Evolutionary conservation across 2,113 vertebrate species (phyloP), one percentile per base, ranked within the genome.

Genomic region (Cephalopterus ornatus): DNA sequence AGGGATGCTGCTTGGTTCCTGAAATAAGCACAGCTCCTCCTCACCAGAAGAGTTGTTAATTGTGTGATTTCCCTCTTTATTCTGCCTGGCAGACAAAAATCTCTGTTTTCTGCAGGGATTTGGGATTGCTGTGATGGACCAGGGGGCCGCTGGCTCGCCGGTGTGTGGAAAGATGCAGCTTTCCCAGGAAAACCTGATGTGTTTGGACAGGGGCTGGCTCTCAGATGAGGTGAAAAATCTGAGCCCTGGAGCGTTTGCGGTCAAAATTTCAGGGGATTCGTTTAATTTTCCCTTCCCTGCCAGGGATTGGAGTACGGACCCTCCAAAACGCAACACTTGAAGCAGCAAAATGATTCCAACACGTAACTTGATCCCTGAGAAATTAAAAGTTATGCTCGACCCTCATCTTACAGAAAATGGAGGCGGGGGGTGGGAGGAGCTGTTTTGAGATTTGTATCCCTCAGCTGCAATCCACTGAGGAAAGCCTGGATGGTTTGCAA

Each of bases 71-170:
- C 30, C 30, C 50, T 76, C 39, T 39, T 78, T 50, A 28, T 59
- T 42, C 35, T 88, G 33, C 32, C 39, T 39, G 50, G 37, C 42
- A 92, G 52, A 46, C 12, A 6, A 42, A 52, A 35, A 5, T 13
- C 42, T 1, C 20, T 15, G 9, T 71, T 71, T 68, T 46, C 74
- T 52, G 26, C 39, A 11, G 65, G 88, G 66, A 49, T 92, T n/a
- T 85, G 74, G 58, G 74, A 20, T 47, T 12, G 23, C 37, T 82
- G 61, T 0, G 1, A 41, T 35, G 74, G 46, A 32, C 20, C 20
- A 0, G 0, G 33, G 58, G 44, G 46, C 27, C 2, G 8, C 17
- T 74, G 83, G 42, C 49, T 95, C 1, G 0, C 5, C 1, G 6
- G 6, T 37, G 14, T 4, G 2, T 22, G 67, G 46, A 21, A 76